phyloP scores from a whole-genome alignment of 2,113 vertebrate species.

The Anseranas semipalmata region DNA sequence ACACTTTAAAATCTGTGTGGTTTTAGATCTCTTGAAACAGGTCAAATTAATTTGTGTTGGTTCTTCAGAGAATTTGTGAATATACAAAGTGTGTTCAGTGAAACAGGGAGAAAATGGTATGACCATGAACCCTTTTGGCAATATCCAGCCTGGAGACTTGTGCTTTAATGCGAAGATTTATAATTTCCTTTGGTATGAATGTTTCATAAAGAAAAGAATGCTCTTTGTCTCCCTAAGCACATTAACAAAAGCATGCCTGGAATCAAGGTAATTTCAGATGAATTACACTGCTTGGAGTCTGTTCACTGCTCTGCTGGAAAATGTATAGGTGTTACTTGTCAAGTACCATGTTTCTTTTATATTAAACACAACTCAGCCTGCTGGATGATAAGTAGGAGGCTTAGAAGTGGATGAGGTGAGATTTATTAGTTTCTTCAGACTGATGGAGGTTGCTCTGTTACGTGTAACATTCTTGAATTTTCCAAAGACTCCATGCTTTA shows the following conservation, averaged over 20 bases:
- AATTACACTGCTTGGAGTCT: background rate
- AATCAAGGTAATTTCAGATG: slow-evolving; percentile 25
- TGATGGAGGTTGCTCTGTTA: background rate
- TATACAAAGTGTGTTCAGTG: background rate
- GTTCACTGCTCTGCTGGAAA: background rate
- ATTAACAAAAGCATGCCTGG: background rate
- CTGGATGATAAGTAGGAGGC: slow-evolving; percentile 5
- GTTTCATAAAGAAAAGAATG: background rate
- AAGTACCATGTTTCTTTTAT: background rate
- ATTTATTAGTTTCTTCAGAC: background rate
- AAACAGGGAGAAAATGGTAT: background rate
- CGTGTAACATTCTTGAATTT: background rate
- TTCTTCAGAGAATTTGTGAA: background rate
- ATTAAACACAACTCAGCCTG: background rate
- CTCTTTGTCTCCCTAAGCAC: background rate
- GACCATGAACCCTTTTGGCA: background rate
- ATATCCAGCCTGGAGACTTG: background rate
- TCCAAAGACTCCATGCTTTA: background rate
- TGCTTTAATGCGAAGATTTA: background rate
- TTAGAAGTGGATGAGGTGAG: background rate
- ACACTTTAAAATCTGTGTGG: background rate
- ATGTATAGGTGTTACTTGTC: slow-evolving; percentile 7
- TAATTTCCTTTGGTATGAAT: background rate
- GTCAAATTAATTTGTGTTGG: background rate
- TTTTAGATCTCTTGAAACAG: background rate